phyloP scores from a whole-genome alignment of 2,888 invertebrate genomes.

The Metellina segmentata region DNA sequence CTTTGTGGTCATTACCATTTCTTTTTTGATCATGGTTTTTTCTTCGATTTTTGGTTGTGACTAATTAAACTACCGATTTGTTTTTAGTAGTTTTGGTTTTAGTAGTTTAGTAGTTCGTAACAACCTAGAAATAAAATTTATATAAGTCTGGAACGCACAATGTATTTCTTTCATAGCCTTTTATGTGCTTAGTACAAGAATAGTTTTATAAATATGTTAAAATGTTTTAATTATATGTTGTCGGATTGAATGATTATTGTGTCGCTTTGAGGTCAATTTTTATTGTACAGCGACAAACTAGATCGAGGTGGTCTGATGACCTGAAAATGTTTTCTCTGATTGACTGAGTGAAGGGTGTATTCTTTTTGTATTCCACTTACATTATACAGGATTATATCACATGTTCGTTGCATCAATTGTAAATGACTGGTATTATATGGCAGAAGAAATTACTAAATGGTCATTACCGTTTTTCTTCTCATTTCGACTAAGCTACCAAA shows the following conservation, averaged over 20 bases:
- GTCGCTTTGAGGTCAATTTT: no score
- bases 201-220: background rate
- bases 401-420: background rate
- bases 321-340: no score
- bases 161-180: background rate
- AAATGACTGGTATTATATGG: background rate
- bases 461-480: background rate
- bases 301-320: no score
- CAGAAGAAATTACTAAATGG: background rate
- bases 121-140: background rate
- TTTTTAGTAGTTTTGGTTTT: background rate
- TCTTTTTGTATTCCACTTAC: no score
- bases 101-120: no score
- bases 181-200: background rate
- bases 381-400: conserved; percentile 17
- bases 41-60: background rate
- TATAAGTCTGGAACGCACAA: no score
- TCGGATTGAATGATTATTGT: background rate
- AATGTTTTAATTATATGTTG: background rate
- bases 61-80: background rate
- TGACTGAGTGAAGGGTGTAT: no score
- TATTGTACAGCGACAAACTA: no score
- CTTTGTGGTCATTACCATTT: background rate
- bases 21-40: background rate
- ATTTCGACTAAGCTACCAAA: background rate